Evolutionary conservation across 2,113 vertebrate genomes (phyloP).

Genomic region (Laticauda colubrina): DNA sequence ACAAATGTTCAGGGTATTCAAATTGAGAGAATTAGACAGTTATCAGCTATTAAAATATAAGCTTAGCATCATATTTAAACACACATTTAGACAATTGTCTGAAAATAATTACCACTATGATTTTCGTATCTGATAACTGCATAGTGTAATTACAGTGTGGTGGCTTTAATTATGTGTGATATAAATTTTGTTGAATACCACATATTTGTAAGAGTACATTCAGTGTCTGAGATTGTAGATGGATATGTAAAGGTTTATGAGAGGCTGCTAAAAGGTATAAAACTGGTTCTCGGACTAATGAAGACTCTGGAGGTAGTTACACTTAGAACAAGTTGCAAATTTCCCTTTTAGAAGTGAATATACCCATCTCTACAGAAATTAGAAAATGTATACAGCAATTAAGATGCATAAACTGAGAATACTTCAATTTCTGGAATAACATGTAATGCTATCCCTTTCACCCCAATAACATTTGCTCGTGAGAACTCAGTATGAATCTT

Average conservation of each 20-base stretch:
- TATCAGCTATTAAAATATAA: neutral
- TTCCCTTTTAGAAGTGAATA: neutral
- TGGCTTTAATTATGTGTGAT: neutral
- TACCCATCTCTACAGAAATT: neutral
- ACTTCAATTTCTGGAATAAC: neutral
- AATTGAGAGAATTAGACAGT: neutral
- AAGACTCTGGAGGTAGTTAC: neutral
- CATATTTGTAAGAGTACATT: neutral
- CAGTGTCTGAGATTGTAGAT: neutral
- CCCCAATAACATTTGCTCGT: neutral
- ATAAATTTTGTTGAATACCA: neutral
- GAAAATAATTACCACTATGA: neutral
- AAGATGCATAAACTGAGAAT: neutral
- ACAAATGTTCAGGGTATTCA: neutral
- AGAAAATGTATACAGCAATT: neutral
- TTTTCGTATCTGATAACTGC: neutral
- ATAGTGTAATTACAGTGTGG: neutral
- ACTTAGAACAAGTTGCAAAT: neutral
- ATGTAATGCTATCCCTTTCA: neutral
- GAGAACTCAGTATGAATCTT: neutral
- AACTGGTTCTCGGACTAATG: neutral
- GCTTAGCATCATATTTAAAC: neutral
- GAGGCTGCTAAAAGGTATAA: neutral
- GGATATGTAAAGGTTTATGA: neutral
- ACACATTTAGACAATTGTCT: neutral